Evolutionary conservation across 2,113 vertebrate genomes (phyloP), one percentile per base, ranked within the genome.

Genomic region (Datnioides undecimradiatus): DNA sequence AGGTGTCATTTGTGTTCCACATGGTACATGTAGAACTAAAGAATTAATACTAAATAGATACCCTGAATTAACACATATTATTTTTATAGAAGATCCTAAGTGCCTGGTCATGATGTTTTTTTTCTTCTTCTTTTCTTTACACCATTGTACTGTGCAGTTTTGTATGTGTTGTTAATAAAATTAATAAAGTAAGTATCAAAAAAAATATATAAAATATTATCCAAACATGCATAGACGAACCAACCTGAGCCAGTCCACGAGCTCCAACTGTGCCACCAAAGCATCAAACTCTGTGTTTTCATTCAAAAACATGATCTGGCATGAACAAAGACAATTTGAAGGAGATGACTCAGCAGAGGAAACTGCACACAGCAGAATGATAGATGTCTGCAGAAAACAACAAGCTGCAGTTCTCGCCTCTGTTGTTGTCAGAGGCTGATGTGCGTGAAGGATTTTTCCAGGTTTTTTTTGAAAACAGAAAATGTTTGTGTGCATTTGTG

Each of bases 331-430:
- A 67, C 63, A 46, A 64, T 76, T 49, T 82, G 49, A 73, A 77
- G 55, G 49, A 71, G 41, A 83, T 84, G 83, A 86, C 45, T 86
- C 81, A 84, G 81, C 83, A 76, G 78, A 63, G 29, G 23, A 71
- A 71, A 38, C 14, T 23, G 33, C 60, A 73, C 64, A 66, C 41
- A 21, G 58, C 38, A 49, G 59, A 76, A 45, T 75, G 54, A 75
- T 80, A 31, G 46, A 73, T 71, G 72, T 71, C 69, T 80, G 58
- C 16, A 36, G 58, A 89, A 64, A 88, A 65, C 58, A 84, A 60
- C 70, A 57, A 70, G 55, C 70, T 76, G 73, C 76, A 75, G 67
- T 49, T 74, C 54, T 79, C 45, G 33, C 54, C 65, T 76, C 46
- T 55, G 41, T 40, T 76, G 41, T 43, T 73, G 66, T 70, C 46